A percentile compares a stretch with the other conserved stretches of the same genome.
These are phyloP conservation scores for Cotesia vestalis DNA, from an alignment of 1,140 invertebrate genomes.

Conservation along the genomic window DNA sequence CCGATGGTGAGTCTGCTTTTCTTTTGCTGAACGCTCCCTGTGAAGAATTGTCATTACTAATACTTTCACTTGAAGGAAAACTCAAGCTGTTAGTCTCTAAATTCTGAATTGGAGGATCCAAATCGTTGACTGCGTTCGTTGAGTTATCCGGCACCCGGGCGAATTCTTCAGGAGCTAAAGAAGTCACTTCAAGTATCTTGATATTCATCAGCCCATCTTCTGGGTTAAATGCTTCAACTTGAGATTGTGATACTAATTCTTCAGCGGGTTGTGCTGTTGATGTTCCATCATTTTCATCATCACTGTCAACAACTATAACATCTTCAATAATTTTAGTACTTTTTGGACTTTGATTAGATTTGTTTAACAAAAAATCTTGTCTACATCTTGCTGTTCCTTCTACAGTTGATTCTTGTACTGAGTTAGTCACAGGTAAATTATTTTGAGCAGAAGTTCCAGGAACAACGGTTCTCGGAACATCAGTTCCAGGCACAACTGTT, in stretches of 20 bases:
- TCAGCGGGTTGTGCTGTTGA: too few species aligned
- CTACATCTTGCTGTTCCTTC: too few species aligned
- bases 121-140: background rate
- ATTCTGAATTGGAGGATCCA: background rate
- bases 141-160: conserved; percentile 25
- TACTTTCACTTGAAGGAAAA: too few species aligned
- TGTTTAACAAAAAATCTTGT: background rate
- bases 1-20: conserved; percentile 4
- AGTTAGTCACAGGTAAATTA: too few species aligned
- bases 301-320: conserved; percentile 48
- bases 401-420: too few species aligned
- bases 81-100: too few species aligned
- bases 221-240: background rate
- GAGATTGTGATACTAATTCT: too few species aligned
- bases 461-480: too few species aligned
- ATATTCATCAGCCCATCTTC: conserved; percentile 45
- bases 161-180: conserved; percentile 46
- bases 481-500: too few species aligned
- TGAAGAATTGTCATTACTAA: too few species aligned
- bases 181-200: conserved; percentile 51
- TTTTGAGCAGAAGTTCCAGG: too few species aligned
- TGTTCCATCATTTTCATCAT: conserved; percentile 41
- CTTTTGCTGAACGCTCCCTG: background rate
- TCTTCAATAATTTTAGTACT: conserved; percentile 7
- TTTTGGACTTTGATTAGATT: background rate